Evolutionary conservation across 2,797 vertebrate species (phyloP), one percentile per base, ranked within the genome.

Genomic region (Taenioides sp.): DNA sequence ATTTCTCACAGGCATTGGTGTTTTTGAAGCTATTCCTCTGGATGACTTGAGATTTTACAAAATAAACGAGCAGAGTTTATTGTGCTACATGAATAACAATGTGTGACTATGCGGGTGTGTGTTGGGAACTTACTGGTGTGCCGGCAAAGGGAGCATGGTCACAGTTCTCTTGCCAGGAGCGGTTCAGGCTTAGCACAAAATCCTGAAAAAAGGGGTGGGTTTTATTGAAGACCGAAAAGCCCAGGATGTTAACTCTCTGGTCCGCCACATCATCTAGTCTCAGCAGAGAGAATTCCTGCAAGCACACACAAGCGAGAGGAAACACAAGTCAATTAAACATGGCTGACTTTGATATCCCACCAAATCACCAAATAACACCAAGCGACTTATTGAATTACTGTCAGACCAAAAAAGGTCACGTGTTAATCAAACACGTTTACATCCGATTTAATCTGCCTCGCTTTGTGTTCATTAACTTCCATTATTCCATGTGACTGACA

Each of bases 81-180:
- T 34, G 31, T 76, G 47, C 68, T 27, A 66, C 40, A 69, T 27
- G 7, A 20, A 22, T 78, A 62, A 72, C 28, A 49, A 57, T 60
- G 27, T 69, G 55, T 55, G 47, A 61, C 5, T 70, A 69, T 77
- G 68, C 64, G 59, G 55, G 23, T 1, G 18, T 68, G 40, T 69
- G 71, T 67, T 73, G 59, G 82, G 75, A 25, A 86, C 96, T 96
- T 83, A 98, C 98, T 62, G 97, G 97, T 2, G 96, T 96, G 47
- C 98, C 97, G 3, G 96, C 95, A 12, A 98, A 99, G 68, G 97
- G 96, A 58, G 95, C 94, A 0, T 99, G 98, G 83, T 99, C 98
- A 28, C 98, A 99, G 89, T 99, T 99, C 90, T 99, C 98, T 86
- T 98, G 96, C 98, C 98, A 99, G 75, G 97, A 99, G 77, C 96